These are phyloP conservation scores for Onthophagus sagittarius DNA, from an alignment of 2,888 invertebrate genomes.

Conservation along the genomic window DNA sequence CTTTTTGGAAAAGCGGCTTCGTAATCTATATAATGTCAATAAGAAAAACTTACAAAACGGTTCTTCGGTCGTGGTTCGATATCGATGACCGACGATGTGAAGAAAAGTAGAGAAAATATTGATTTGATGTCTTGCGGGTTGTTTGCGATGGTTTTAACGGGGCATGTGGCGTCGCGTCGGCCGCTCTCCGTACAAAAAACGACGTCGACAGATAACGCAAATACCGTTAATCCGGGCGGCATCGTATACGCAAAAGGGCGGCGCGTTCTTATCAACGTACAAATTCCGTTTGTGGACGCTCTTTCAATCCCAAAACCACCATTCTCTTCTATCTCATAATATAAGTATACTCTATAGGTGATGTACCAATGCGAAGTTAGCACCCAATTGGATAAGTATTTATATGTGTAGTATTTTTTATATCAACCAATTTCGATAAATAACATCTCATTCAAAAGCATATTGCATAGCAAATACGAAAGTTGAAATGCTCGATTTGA, in stretches of 20 bases:
- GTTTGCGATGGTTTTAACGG: neutral
- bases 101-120: neutral
- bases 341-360: neutral
- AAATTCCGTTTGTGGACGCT: neutral
- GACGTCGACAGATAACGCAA: neutral
- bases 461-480: no score
- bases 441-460: no score
- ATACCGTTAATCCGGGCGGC: neutral
- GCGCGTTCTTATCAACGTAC: neutral
- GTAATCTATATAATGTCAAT: no score
- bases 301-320: neutral
- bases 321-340: neutral
- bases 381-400: no score
- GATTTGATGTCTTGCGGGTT: neutral
- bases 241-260: neutral
- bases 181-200: neutral
- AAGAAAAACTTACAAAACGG: no score
- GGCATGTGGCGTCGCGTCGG: neutral
- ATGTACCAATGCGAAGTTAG: no score
- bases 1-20: no score
- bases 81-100: neutral
- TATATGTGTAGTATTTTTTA: no score
- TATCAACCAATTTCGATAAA: no score
- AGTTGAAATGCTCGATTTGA: no score
- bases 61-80: neutral